Evolutionary conservation across 2,888 invertebrate species (phyloP).

Genomic region (Pantelozetes paolii): DNA sequence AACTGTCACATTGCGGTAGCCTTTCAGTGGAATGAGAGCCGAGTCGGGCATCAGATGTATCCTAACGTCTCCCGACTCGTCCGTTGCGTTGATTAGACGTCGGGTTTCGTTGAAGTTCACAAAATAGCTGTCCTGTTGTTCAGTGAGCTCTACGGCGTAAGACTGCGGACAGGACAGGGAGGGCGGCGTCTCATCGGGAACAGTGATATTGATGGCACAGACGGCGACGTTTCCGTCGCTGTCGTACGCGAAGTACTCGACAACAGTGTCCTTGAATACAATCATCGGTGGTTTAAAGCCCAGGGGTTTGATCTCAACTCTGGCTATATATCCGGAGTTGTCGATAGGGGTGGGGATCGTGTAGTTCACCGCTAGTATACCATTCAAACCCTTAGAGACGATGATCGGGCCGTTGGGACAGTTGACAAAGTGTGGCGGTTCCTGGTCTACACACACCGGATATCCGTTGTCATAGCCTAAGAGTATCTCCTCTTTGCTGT

Average conservation of each 20-base stretch:
- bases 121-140: constrained; percentile 79
- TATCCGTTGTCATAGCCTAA: constrained; percentile 88
- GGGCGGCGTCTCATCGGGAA: constrained; percentile 87
- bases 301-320: constrained; percentile 84
- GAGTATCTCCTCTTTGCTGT: constrained; percentile 70
- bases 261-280: constrained; percentile 83
- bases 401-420: constrained; percentile 88
- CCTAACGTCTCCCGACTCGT: constrained; percentile 76
- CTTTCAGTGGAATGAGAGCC: constrained; percentile 65
- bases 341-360: constrained; percentile 91
- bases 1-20: constrained; percentile 65
- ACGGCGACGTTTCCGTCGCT: constrained; percentile 96
- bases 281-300: constrained; percentile 82
- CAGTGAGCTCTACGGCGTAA: constrained; percentile 84
- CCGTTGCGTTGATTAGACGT: constrained; percentile 74
- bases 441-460: constrained; percentile 90
- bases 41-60: constrained; percentile 68
- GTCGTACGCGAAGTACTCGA: constrained; percentile 93
- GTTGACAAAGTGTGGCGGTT: constrained; percentile 92
- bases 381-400: constrained; percentile 76
- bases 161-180: constrained; percentile 85
- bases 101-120: constrained; percentile 88
- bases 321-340: constrained; percentile 88
- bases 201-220: constrained; percentile 91
- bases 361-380: constrained; percentile 80